Evolutionary conservation across 1,140 invertebrate species (phyloP), one percentile per base, ranked within the genome.

Genomic region (Drosophila parabipectinata): DNA sequence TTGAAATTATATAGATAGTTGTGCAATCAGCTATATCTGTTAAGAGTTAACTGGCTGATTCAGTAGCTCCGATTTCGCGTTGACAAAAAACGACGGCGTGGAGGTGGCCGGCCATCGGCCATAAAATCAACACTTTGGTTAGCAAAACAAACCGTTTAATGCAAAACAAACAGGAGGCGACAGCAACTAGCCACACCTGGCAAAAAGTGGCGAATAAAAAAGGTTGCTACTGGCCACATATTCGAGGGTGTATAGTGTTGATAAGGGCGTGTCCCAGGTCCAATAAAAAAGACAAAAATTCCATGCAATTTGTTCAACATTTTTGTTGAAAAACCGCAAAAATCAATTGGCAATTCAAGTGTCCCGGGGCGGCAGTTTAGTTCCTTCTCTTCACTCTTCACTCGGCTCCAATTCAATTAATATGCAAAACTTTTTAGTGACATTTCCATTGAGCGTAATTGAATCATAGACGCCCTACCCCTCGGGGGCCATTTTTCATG

Each of bases 41-140:
- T 69, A 26, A 63, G 57, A 50, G 66, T 26, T 32, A 69, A 57
- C 66, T 69, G 32, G 4, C 51, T 41, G 66, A 69, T 69, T 69
- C 63, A 41, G 66, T 61, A 61, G 69, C 58, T 73, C 71, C 8
- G 15, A 63, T 73, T 63, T 73, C 66, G 63, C 10, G 18, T 6
- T 28, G 51, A 24, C 15, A 48, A 59, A 53, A 53, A 52, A 21
- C 24, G 24, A 10, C 12, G 18, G 8, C 15, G 34, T 69, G 58
- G 34, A 57, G 18, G 41, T 55, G 76, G 68, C 60, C 45, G 69
- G 72, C 82, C 72, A 80, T 63, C 48, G 74, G 72, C 82, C 72
- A 80, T 83, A 90, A 90, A 81, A 84, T 90, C 88, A 90, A 90
- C 88, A 90, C 83, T 81, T 88, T 88, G 88, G 88, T 90, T 90